Evolutionary conservation across 1,140 invertebrate genomes (phyloP), one percentile per base, ranked within the genome.

Genomic region (Heliconius congener): DNA sequence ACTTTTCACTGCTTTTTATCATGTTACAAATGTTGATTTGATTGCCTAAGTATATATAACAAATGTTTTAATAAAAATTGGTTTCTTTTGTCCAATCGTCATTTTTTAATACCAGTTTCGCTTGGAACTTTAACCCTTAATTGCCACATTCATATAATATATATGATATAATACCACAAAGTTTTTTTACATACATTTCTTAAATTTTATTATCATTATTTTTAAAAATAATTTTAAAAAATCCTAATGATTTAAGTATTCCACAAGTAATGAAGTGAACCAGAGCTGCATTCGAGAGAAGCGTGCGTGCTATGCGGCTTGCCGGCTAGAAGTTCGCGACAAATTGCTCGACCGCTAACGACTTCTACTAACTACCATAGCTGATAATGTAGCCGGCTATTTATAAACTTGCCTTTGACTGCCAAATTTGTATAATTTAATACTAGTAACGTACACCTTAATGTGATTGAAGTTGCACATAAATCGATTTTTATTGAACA

Each of bases 321-420:
- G 71, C 71, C 79, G 78, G 83, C 73, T 71, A 78, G 82, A 87
- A 88, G 83, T 88, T 88, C 73, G 82, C 81, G 84, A 88, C 87
- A 88, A 88, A 90, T 90, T 86, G 87, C 87, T 84, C 78, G 73
- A 79, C 88, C 88, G 85, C 88, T 89, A 89, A 88, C 84, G 85
- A 90, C 86, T 86, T 83, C 83, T 77, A 71, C 82, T 88, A 86
- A 87, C 86, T 87, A 82, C 84, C 83, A 80, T 73, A 74, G 34
- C 78, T 82, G 77, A 81, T 81, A 78, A 81, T 78, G 78, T 74
- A 82, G 80, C 80, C 55, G 75, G 76, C 80, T 78, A 82, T 83
- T 81, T 83, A 78, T 81, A 83, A 83, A 83, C 78, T 78, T 77
- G 76, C 50, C 74, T 79, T 79, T 79, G 74, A 71, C 71, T 66